phyloP scores from a whole-genome alignment of 2,888 invertebrate species.

The Brachypterus glaber region DNA sequence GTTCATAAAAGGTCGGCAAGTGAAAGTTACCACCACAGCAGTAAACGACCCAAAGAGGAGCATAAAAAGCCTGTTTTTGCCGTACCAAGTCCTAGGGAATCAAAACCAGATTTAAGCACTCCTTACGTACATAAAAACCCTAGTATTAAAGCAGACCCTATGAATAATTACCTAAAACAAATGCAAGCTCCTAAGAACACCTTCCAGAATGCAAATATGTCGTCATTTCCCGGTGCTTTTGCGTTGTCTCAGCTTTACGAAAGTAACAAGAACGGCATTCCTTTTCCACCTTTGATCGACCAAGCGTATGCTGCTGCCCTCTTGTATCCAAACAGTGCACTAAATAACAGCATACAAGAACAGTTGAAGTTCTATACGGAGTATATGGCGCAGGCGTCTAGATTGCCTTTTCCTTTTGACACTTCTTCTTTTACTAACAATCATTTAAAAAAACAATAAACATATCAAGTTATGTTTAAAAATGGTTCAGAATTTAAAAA shows the following conservation, averaged over 20 bases:
- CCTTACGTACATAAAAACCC: conserved; percentile 11
- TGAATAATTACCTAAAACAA: conserved; percentile 7
- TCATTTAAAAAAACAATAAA: conserved; percentile 26
- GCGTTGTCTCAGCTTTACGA: conserved; percentile 27
- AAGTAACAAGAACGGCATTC: conserved; percentile 15
- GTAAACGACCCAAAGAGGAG: conserved; percentile 40
- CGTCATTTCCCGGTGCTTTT: conserved; percentile 20
- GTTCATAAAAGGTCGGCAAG: conserved; percentile 39
- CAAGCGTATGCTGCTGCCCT: conserved; percentile 42
- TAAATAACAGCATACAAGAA: conserved; percentile 34
- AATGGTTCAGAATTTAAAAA: too few species aligned
- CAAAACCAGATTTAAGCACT: conserved; percentile 16
- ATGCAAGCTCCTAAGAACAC: conserved; percentile 7
- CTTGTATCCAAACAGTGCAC: conserved; percentile 37
- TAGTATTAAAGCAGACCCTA: conserved; percentile 3
- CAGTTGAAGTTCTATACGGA: conserved; percentile 48
- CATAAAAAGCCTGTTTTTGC: conserved; percentile 25
- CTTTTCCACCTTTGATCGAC: conserved; percentile 38
- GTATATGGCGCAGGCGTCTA: too few species aligned
- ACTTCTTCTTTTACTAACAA: conserved; percentile 23
- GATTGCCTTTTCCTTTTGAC: conserved; percentile 32
- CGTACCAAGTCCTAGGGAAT: conserved; percentile 7
- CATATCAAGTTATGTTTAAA: too few species aligned
- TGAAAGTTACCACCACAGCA: conserved; percentile 46
- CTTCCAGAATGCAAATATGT: conserved; percentile 13